These are phyloP conservation scores for Bruchidius siliquastri DNA, from an alignment of 2,888 invertebrate genomes.

Conservation along the genomic window DNA sequence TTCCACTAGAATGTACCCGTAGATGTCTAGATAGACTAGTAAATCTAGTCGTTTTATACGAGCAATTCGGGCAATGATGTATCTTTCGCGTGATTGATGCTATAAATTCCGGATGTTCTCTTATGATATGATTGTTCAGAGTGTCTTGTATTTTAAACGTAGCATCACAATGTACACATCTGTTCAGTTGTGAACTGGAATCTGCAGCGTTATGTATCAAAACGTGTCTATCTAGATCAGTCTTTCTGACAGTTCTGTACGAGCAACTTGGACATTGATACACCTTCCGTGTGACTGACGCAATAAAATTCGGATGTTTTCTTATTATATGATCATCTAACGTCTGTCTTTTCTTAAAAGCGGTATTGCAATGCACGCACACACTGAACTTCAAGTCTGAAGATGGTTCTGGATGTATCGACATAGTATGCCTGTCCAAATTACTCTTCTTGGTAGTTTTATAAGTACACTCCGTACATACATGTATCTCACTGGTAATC, in stretches of 20 bases:
- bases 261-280: not conserved
- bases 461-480: not conserved
- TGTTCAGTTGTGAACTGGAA: not conserved
- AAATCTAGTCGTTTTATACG: not conserved
- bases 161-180: not conserved
- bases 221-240: not conserved
- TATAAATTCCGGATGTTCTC: not conserved
- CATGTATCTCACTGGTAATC: not conserved
- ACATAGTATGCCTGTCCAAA: not conserved
- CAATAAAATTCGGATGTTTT: not conserved
- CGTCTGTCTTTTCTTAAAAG: not conserved
- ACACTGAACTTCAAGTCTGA: too few species aligned
- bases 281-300: not conserved
- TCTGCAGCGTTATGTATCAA: not conserved
- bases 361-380: not conserved
- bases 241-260: not conserved
- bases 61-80: not conserved
- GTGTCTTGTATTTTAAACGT: not conserved
- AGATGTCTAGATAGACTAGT: not conserved
- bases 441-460: not conserved
- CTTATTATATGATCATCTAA: not conserved
- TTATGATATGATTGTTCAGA: not conserved
- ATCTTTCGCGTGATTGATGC: not conserved
- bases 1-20: not conserved
- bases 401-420: not conserved